A percentile compares a stretch with the other conserved stretches of the same genome.
Conservation (phyloP, 2,797 vertebrate species). For the Eutrigla gurnardus region DNA sequence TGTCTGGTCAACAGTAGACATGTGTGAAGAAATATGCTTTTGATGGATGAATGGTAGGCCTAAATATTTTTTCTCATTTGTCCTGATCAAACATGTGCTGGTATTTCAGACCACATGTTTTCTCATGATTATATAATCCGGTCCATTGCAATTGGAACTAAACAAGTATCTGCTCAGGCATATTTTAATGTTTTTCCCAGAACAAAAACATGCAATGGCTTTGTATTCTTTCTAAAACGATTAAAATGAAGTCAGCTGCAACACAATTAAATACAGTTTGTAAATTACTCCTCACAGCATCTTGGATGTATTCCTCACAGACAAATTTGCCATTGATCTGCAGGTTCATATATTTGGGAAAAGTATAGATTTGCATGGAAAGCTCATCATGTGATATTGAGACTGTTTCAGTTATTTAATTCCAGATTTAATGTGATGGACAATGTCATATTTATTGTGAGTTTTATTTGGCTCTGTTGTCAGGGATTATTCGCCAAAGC, state of each 20-base stretch:
- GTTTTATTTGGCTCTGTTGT: conserved; percentile 14
- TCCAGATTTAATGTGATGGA: conserved; percentile 19
- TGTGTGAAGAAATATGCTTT: conserved; percentile 49
- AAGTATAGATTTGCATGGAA: conserved; percentile 33
- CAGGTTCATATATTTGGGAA: conserved; percentile 35
- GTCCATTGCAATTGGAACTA: conserved; percentile 35
- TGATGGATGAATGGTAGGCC: conserved; percentile 59
- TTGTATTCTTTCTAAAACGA: background rate
- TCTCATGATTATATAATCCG: conserved; percentile 40
- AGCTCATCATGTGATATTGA: conserved; percentile 38
- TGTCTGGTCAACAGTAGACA: conserved; percentile 41
- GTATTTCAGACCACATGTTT: conserved; percentile 69
- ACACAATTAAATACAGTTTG: background rate
- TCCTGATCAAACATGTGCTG: conserved; percentile 53
- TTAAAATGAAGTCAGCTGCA: background rate
- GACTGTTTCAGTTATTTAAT: conserved; percentile 30
- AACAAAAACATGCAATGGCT: conserved; percentile 17
- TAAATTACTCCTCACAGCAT: conserved; percentile 6
- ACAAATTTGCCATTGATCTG: conserved; percentile 36
- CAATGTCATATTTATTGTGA: conserved; percentile 3
- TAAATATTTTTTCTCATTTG: conserved; percentile 46
- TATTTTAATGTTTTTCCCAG: conserved; percentile 34
- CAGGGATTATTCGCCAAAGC: background rate
- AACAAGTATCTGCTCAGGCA: conserved; percentile 30
- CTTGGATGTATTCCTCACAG: conserved; percentile 34